Percentiles rank a stretch among this genome's conserved stretches.
Evolutionary conservation across 92 coral and sea anemone genomes (phyloP).

Genomic region (Hydrozoanthus gracilis): DNA sequence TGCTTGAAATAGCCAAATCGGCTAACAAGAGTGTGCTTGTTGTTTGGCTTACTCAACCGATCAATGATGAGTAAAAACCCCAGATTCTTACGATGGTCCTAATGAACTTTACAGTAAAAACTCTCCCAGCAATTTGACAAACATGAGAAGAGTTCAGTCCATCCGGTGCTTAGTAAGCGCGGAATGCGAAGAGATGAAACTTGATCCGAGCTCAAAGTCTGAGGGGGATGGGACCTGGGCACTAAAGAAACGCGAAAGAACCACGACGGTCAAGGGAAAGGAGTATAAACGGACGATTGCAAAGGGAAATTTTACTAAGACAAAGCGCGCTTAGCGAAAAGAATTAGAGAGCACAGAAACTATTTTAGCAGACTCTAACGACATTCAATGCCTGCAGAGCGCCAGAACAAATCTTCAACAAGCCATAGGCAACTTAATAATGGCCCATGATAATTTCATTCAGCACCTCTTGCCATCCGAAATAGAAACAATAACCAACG

Average conservation of each 20-base stretch:
- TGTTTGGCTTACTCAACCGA: too few relatives aligned
- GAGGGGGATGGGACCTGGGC: slow-evolving; percentile 23
- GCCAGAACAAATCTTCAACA: not conserved
- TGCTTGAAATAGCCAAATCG: not conserved
- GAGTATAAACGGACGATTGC: not conserved
- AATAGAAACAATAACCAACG: not conserved
- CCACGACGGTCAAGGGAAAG: not conserved
- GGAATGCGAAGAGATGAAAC: not conserved
- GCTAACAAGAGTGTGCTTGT: too few relatives aligned
- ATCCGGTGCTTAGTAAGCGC: slow-evolving; percentile 5
- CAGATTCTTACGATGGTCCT: not conserved
- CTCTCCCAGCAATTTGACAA: slow-evolving; percentile 17
- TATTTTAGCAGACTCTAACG: not conserved
- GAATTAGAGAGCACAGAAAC: slow-evolving; percentile 9
- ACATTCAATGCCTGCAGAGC: not conserved
- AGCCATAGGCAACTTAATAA: not conserved
- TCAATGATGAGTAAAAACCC: too few relatives aligned
- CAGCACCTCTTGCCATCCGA: not conserved
- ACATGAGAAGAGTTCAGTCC: slow-evolving; percentile 23
- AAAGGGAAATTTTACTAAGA: not conserved
- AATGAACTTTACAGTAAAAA: slow-evolving; percentile 6
- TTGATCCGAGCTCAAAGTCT: not conserved
- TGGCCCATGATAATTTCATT: not conserved
- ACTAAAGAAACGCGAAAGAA: not conserved
- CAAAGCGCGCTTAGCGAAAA: not conserved